A percentile compares a stretch with the other conserved stretches of the same genome.
These are phyloP conservation scores for Clistopyga incitator DNA, from an alignment of 2,888 invertebrate species.

Conservation along the genomic window DNA sequence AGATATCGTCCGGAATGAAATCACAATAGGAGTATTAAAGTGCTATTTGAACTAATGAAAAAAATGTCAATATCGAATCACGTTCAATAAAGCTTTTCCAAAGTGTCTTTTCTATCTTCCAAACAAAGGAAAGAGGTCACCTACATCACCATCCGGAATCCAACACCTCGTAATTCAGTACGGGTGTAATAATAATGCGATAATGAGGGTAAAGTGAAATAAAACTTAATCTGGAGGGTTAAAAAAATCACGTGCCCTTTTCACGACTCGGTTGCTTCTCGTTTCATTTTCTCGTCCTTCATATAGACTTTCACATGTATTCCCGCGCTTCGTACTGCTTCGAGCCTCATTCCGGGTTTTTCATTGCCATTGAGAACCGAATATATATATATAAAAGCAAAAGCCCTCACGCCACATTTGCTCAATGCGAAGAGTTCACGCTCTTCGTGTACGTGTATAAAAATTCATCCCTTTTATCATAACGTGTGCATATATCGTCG, in stretches of 20 bases:
- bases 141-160: neutral
- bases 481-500: neutral
- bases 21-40: no score
- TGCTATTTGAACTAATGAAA: neutral
- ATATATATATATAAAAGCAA: slow-evolving; percentile 12
- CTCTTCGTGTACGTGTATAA: slow-evolving; percentile 35
- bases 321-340: neutral
- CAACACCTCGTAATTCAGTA: slow-evolving; percentile 15
- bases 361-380: slow-evolving; percentile 6
- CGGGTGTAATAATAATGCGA: slow-evolving; percentile 33
- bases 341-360: slow-evolving; percentile 22
- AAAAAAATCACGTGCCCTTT: neutral
- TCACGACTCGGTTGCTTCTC: neutral
- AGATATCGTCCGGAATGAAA: no score
- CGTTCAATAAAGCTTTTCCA: neutral
- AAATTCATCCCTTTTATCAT: slow-evolving; percentile 57
- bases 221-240: neutral
- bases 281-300: slow-evolving; percentile 13
- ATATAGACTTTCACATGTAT: slow-evolving; percentile 13
- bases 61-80: slow-evolving; percentile 3
- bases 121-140: neutral
- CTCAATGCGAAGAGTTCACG: slow-evolving; percentile 43
- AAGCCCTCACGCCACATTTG: neutral
- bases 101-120: neutral
- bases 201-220: neutral